Evolutionary conservation across 1,140 invertebrate species (phyloP), one percentile per base, ranked within the genome.

Genomic region (Drosophila serrata): DNA sequence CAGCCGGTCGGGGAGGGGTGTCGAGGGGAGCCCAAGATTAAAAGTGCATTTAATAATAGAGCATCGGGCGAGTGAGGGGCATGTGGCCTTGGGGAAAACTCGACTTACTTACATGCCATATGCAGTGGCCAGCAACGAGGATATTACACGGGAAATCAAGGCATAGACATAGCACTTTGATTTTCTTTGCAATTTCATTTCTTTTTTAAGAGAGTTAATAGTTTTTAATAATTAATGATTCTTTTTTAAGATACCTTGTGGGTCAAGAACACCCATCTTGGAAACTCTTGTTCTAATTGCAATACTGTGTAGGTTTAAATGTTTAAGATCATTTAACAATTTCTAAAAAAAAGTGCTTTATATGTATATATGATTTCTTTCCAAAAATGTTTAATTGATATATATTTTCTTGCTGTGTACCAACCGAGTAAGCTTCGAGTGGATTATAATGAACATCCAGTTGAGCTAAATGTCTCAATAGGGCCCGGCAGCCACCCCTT

Each of bases 31-130:
- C 67, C 65, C 70, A 77, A 84, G 87, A 92, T 92, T 92, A 92
- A 92, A 91, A 92, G 82, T 90, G 84, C 87, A 86, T 92, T 92
- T 92, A 92, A 92, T 90, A 90, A 90, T 81, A 85, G 85, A 79
- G 81, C 65, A 72, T 27, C 61, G 62, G 58, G 53, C 39, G 48
- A 55, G 74, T 40, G 35, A 9, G 67, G 51, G 74, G 80, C 75
- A 73, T 70, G 84, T 74, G 84, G 57, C 84, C 81, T 78, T 78
- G 73, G 84, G 84, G 84, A 87, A 82, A 84, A 88, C 76, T 55
- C 76, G 61, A 62, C 75, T 69, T 74, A 74, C 74, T 77, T 81
- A 55, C 51, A 31, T 37, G 61, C 75, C 75, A 76, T 43, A 60
- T 67, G 55, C 65, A 87, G 29, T 59, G 70, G 59, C 60, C 61